Conservation (phyloP, 2,888 invertebrate genomes). For the Nemotelus nigrinus region DNA sequence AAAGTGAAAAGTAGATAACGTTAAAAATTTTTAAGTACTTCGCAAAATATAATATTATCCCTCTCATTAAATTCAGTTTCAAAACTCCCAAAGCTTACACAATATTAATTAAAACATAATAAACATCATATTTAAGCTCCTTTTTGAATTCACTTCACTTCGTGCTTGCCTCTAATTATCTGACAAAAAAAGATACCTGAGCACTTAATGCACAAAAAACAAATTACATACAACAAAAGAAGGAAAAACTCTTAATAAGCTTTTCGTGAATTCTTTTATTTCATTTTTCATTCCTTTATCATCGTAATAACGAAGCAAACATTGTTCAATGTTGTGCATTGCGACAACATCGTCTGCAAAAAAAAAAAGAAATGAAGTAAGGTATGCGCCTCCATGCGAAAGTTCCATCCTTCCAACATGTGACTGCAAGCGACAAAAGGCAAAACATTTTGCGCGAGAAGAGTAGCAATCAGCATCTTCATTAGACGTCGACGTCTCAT, state of each 20-base stretch:
- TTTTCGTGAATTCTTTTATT: conserved; percentile 6
- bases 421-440: conserved; percentile 1
- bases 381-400: neutral
- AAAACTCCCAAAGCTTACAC: too few species aligned
- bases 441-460: neutral
- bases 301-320: conserved; percentile 36
- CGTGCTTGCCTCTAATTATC: too few species aligned
- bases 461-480: conserved; percentile 16
- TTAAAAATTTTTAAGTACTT: too few species aligned
- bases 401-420: neutral
- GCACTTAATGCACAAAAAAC: neutral
- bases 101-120: too few species aligned
- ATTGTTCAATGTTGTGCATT: conserved; percentile 23
- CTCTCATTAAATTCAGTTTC: too few species aligned
- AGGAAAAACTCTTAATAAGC: conserved; percentile 13
- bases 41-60: too few species aligned
- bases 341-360: conserved; percentile 29
- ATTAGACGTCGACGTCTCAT: neutral
- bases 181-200: too few species aligned
- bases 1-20: too few species aligned
- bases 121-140: too few species aligned
- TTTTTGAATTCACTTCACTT: too few species aligned
- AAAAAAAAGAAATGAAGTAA: neutral
- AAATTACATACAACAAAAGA: conserved; percentile 4
- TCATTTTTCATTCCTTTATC: neutral